Evolutionary conservation across 2,113 vertebrate species (phyloP).

Genomic region (Hippocampus zosterae): DNA sequence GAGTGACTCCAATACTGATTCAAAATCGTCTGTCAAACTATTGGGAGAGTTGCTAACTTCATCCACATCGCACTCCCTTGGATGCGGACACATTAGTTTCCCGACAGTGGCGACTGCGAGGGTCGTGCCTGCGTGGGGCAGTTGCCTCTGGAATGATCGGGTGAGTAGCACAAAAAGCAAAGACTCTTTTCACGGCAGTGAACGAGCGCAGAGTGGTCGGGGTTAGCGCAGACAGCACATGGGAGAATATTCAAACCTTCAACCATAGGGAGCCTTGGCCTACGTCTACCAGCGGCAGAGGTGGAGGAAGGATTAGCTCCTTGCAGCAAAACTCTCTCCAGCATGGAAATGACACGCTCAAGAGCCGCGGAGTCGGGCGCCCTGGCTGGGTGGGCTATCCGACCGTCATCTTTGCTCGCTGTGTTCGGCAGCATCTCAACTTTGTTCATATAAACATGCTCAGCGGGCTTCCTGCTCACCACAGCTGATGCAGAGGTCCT

Average conservation of each 20-base stretch:
- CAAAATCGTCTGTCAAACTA: background rate
- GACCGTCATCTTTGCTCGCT: background rate
- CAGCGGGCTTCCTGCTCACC: background rate
- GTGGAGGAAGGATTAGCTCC: background rate
- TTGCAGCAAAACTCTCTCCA: background rate
- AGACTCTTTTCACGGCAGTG: background rate
- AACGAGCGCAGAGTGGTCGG: background rate
- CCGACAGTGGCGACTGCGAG: background rate
- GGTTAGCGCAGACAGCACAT: background rate
- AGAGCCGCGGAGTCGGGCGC: background rate
- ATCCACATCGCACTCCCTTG: background rate
- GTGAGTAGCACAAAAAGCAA: background rate
- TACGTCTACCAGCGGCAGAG: background rate
- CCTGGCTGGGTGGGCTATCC: background rate
- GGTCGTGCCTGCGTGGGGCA: background rate
- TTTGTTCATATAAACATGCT: background rate
- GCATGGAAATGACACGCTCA: background rate
- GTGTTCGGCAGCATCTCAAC: background rate
- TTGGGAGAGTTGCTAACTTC: background rate
- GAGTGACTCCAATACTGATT: background rate
- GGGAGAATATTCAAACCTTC: background rate
- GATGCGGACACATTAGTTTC: background rate
- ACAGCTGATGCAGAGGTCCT: background rate
- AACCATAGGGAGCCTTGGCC: background rate
- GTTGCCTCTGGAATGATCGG: background rate